Evolutionary conservation across 2,113 vertebrate species (phyloP).

Genomic region (Apeltes quadracus): DNA sequence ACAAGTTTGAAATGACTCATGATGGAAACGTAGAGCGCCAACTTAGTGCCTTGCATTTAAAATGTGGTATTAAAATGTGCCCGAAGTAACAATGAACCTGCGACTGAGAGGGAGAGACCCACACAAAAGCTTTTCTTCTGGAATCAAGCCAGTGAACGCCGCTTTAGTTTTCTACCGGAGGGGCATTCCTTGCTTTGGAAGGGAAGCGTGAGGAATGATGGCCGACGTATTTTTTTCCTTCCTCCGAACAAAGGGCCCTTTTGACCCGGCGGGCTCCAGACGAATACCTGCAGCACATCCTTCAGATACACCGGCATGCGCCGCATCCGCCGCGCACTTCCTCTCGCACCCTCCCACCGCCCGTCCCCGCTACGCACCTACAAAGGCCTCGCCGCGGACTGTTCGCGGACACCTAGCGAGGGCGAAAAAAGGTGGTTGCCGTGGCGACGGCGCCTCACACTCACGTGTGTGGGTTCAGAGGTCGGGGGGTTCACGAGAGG

Average conservation of each 20-base stretch:
- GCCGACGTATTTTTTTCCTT: constrained; percentile 24
- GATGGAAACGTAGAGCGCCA: constrained; percentile 28
- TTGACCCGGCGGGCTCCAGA: constrained; percentile 59
- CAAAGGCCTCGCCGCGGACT: constrained; percentile 19
- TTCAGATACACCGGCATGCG: constrained; percentile 41
- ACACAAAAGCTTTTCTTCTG: constrained; percentile 32
- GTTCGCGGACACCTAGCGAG: constrained; percentile 31
- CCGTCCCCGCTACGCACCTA: constrained; percentile 29
- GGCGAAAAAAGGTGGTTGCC: constrained; percentile 49
- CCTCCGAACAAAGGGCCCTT: constrained; percentile 61
- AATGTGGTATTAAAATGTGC: constrained; percentile 31
- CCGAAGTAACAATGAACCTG: constrained; percentile 18
- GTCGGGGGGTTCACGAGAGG: constrained; percentile 73
- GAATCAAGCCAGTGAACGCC: constrained; percentile 23
- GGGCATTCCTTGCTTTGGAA: constrained; percentile 16
- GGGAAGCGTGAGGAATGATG: constrained; percentile 52
- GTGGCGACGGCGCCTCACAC: constrained; percentile 68
- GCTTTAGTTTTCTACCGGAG: constrained; percentile 16
- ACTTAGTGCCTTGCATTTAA: constrained; percentile 36
- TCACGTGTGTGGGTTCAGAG: constrained; percentile 71
- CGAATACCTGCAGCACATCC: constrained; percentile 18
- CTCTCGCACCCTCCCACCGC: constrained; percentile 62
- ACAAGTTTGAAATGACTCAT: constrained; percentile 24
- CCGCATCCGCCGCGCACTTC: constrained; percentile 34
- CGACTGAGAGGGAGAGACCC: constrained; percentile 32